Evolutionary conservation across 2,113 vertebrate genomes (phyloP), one percentile per base, ranked within the genome.

Genomic region (Vimba vimba): DNA sequence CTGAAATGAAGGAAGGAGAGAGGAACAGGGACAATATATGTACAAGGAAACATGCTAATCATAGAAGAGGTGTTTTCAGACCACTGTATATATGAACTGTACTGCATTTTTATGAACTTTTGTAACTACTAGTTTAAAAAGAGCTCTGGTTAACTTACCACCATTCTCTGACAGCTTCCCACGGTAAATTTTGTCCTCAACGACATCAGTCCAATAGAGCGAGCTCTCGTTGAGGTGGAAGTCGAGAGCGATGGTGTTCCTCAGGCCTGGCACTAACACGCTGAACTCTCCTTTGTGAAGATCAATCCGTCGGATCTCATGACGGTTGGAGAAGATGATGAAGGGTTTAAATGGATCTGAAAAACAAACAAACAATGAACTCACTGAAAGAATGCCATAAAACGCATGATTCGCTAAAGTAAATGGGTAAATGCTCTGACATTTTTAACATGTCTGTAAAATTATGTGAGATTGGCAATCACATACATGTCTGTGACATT

Each of bases 281-380:
- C 97, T 99, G 93, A 98, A 99, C 91, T 99, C 98, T 0, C 97
- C 97, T 39, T 96, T 96, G 84, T 98, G 95, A 87, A 99, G 95
- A 90, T 99, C 98, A 0, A 99, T 99, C 85, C 98, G 97, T 0
- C 98, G 95, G 90, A 99, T 99, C 93, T 99, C 98, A 0, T 99
- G 98, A 50, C 98, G 98, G 90, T 99, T 99, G 62, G 98, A 99
- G 94, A 99, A 99, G 88, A 99, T 99, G 90, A 99, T 99, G 90
- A 99, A 99, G 0, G 98, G 98, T 85, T 97, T 97, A 93, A 99
- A 99, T 4, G 96, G 97, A 92, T 99, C 98, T 99, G 90, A 55
- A 43, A 79, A 39, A 33, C 36, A 9, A 43, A 9, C 6, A 9
- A 85, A 73, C 13, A 73, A 30, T 13, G 33, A 43, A 60, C 17